Percentiles rank a stretch among this genome's conserved stretches.
phyloP scores from a whole-genome alignment of 30 jellyfish, hydroid and myxozoan genomes.

The Mastigias papua region DNA sequence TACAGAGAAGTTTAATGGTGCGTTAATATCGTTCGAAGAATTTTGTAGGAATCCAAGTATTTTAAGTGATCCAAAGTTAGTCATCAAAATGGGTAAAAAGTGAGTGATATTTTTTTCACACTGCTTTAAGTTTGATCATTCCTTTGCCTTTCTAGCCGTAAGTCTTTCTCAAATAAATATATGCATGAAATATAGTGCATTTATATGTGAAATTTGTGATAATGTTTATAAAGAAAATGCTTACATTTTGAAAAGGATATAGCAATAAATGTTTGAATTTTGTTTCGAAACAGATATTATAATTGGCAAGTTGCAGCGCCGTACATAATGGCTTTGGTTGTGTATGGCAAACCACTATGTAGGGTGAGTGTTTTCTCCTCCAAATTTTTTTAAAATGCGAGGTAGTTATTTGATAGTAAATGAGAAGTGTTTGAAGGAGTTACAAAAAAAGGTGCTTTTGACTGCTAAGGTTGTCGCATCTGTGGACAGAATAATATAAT shows the following conservation, averaged over 20 bases:
- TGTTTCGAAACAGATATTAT: slow-evolving; percentile 73
- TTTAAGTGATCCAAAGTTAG: slow-evolving; percentile 88
- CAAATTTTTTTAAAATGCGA: neutral
- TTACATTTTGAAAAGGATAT: too few species aligned
- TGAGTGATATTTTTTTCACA: slow-evolving; percentile 12
- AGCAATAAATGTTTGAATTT: neutral
- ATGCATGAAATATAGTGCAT: too few species aligned
- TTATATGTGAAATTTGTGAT: too few species aligned
- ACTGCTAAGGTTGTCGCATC: too few species aligned
- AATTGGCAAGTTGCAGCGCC: slow-evolving; percentile 99
- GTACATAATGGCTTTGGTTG: slow-evolving; percentile 78
- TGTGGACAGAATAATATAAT: too few species aligned
- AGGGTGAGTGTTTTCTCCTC: slow-evolving; percentile 67
- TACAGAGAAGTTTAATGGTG: slow-evolving; percentile 80
- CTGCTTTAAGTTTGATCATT: too few species aligned
- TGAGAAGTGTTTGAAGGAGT: too few species aligned
- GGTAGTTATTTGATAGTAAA: too few species aligned
- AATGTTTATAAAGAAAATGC: too few species aligned
- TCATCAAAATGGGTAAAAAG: slow-evolving; percentile 86
- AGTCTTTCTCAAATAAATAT: neutral
- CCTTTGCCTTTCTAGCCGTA: too few species aligned
- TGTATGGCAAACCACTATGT: slow-evolving; percentile 72
- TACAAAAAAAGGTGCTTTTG: too few species aligned
- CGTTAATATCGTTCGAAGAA: slow-evolving; percentile 77
- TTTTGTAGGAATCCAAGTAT: slow-evolving; percentile 84